phyloP scores from a whole-genome alignment of 2,113 vertebrate species.

The Menura novaehollandiae region DNA sequence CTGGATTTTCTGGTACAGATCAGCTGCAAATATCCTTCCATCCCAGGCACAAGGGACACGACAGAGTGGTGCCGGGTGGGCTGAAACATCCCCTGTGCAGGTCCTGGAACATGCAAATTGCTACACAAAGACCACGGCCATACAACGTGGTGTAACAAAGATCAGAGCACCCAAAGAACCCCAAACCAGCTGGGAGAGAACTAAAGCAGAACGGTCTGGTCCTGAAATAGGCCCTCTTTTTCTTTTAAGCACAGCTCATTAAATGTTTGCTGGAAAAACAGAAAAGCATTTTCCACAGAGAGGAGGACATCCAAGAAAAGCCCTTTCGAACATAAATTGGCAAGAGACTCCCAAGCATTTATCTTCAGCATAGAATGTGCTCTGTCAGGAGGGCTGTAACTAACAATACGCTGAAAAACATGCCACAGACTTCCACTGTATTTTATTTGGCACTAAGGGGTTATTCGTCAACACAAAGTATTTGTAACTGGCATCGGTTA shows the following conservation, averaged over 20 bases:
- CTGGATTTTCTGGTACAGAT: background rate
- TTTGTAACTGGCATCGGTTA: conserved; percentile 72
- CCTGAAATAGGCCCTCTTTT: conserved; percentile 38
- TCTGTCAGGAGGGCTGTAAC: conserved; percentile 73
- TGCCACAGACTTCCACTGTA: conserved; percentile 72
- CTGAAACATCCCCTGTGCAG: background rate
- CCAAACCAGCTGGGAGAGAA: background rate
- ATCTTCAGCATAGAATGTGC: conserved; percentile 73
- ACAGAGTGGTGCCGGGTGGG: fast-evolving
- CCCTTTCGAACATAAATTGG: conserved; percentile 66
- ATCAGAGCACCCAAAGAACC: background rate
- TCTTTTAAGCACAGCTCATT: conserved; percentile 55
- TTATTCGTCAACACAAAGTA: conserved; percentile 75
- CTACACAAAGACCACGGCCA: background rate
- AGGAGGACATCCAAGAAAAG: conserved; percentile 69
- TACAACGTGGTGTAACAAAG: fast-evolving
- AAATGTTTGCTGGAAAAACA: conserved; percentile 68
- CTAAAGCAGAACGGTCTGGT: background rate
- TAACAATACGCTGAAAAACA: conserved; percentile 74
- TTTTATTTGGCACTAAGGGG: conserved; percentile 74
- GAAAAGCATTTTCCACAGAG: conserved; percentile 70
- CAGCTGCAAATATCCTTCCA: background rate
- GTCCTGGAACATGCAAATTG: background rate
- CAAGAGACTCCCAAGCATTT: conserved; percentile 63
- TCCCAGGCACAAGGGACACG: fast-evolving